These are phyloP conservation scores for Pilophorus perplexus DNA, from an alignment of 2,888 invertebrate genomes.

Conservation along the genomic window DNA sequence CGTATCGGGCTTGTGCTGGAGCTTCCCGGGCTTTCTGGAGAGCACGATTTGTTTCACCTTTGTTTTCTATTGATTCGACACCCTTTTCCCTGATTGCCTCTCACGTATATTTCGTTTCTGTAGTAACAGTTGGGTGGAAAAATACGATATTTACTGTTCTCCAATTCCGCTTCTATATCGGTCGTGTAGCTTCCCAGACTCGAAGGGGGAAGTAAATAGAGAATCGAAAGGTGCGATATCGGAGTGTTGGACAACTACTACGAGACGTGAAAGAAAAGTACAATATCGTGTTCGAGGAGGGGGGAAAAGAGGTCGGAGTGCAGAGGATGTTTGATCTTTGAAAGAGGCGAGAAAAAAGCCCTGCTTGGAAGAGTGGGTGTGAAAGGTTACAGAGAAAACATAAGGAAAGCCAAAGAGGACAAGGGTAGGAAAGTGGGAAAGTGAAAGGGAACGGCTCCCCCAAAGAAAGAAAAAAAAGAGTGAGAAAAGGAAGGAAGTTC, in stretches of 20 bases:
- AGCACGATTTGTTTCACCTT: too few relatives aligned
- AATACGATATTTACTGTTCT: too few relatives aligned
- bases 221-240: not conserved
- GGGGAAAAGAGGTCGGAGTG: not conserved
- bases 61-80: too few relatives aligned
- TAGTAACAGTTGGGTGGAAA: too few relatives aligned
- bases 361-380: too few relatives aligned
- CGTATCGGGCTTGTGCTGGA: too few relatives aligned
- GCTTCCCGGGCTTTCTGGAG: too few relatives aligned
- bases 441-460: not conserved
- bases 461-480: too few relatives aligned
- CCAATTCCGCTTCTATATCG: too few relatives aligned
- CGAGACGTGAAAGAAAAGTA: not conserved
- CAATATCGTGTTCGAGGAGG: not conserved
- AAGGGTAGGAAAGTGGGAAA: not conserved
- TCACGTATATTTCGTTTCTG: too few relatives aligned
- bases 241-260: not conserved
- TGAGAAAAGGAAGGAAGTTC: not conserved
- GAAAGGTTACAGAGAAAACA: not conserved
- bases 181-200: too few relatives aligned
- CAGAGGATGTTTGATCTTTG: constrained; percentile 10
- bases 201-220: not conserved
- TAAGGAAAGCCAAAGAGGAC: not conserved
- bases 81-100: too few relatives aligned
- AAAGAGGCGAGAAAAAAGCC: not conserved